These are phyloP conservation scores for Caenorhabditis imperialis DNA, from an alignment of 2,888 invertebrate genomes.

Conservation along the genomic window DNA sequence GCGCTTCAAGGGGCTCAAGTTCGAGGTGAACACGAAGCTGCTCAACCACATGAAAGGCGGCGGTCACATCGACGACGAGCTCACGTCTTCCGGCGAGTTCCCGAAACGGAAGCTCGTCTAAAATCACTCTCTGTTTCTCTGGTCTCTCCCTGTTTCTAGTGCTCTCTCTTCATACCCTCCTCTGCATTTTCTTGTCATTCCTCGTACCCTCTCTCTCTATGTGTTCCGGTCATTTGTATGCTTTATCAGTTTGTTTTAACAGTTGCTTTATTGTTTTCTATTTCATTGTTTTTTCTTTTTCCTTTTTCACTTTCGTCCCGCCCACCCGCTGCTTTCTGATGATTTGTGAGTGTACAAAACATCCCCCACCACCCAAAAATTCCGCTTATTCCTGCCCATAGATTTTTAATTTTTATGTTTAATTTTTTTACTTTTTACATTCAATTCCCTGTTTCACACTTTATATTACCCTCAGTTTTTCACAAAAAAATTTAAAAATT, in stretches of 20 bases:
- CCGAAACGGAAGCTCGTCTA: slow-evolving; percentile 1
- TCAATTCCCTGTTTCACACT: not conserved
- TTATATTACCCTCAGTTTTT: slow-evolving; percentile 23
- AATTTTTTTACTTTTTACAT: slow-evolving; percentile 21
- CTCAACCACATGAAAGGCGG: slow-evolving; percentile 35
- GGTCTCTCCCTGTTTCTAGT: slow-evolving; percentile 23
- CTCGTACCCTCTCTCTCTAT: not conserved
- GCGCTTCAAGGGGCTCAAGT: slow-evolving; percentile 75
- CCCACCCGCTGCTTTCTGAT: slow-evolving; percentile 39
- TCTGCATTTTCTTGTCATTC: slow-evolving; percentile 27
- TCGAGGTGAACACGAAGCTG: slow-evolving; percentile 60
- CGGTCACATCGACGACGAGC: slow-evolving; percentile 32
- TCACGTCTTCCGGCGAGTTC: slow-evolving; percentile 19
- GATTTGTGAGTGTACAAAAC: too few species aligned
- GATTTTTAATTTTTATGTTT: slow-evolving; percentile 5
- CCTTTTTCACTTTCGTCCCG: not conserved
- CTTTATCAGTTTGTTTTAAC: slow-evolving; percentile 13
- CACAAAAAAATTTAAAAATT: too few species aligned
- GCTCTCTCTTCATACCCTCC: slow-evolving; percentile 1
- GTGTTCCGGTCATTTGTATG: slow-evolving; percentile 5
- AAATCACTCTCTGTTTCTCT: slow-evolving; percentile 20
- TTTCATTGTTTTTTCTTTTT: not conserved
- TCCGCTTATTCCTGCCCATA: slow-evolving; percentile 1
- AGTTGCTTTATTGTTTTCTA: slow-evolving; percentile 17
- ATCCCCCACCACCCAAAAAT: too few species aligned